Evolutionary conservation across 2,113 vertebrate species (phyloP), one percentile per base, ranked within the genome.

Genomic region (Macrotus californicus): DNA sequence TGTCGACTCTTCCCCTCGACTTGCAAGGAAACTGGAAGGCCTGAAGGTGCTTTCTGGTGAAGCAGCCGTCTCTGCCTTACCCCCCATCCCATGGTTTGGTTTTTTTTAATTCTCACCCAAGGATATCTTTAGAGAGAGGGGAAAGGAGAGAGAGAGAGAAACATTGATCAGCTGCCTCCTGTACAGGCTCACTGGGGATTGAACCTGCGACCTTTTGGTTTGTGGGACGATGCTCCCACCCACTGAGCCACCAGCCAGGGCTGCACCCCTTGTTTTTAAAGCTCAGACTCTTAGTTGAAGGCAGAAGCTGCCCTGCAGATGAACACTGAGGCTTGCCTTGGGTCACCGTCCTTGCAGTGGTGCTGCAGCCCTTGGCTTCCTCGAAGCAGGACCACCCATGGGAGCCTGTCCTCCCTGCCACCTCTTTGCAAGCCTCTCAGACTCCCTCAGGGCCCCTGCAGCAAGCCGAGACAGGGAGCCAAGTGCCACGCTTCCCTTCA

Each of bases 401-500:
- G 41, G 81, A 89, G 72, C 6, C 1, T 0, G 0, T 19, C 6
- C 52, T 85, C 72, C 5, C 31, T 36, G 76, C 56, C 56, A 43
- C 39, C 16, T 88, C 91, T 61, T 82, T 21, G 34, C 52, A n/a
- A 96, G 87, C 56, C 85, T 92, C 75, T 73, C 92, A 11, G 41
- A 0, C 12, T 92, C 61, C 94, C 87, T 54, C 75, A 0, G 93
- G n/a, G 39, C 84, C 94, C 90, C 52, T 79, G 85, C 93, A 92
- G 96, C 93, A 94, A 94, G 92, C 96, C 97, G 97, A 97, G 97
- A 96, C 81, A 41, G 89, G 88, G 94, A 94, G 96, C 94, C 86
- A 6, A 96, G 96, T 7, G 96, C 97, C 96, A 93, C 93, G 94
- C 70, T 95, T 96, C 95, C 89, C 18, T 87, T 76, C 93, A 93